These are phyloP conservation scores for Spilosoma lubricipeda DNA, from an alignment of 2,888 invertebrate species.

Conservation along the genomic window DNA sequence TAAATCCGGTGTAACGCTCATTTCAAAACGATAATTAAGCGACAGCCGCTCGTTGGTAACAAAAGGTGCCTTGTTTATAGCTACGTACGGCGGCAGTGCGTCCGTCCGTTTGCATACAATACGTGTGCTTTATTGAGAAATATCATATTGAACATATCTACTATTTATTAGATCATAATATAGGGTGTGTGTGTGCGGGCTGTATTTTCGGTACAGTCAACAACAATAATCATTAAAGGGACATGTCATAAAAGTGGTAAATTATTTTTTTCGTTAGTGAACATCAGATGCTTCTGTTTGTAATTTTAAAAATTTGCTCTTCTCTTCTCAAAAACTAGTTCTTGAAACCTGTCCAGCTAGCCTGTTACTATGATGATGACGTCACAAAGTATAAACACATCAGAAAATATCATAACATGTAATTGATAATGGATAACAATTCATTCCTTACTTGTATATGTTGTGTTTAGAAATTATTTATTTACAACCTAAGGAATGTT, in stretches of 20 bases:
- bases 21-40: slow-evolving; percentile 69
- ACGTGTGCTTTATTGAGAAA: slow-evolving; percentile 19
- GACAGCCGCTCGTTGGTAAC: slow-evolving; percentile 63
- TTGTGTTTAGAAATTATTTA: too few species aligned
- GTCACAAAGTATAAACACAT: too few species aligned
- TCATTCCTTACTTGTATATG: too few species aligned
- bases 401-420: too few species aligned
- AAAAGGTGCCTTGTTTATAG: slow-evolving; percentile 71
- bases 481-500: too few species aligned
- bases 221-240: neutral
- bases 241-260: neutral
- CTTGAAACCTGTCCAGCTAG: too few species aligned
- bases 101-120: slow-evolving; percentile 47
- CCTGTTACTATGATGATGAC: too few species aligned
- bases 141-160: slow-evolving; percentile 16
- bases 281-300: too few species aligned
- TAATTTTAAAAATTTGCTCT: too few species aligned
- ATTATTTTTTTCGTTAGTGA: too few species aligned
- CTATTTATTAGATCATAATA: neutral
- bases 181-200: neutral
- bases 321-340: too few species aligned
- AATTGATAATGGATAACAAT: too few species aligned
- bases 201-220: neutral
- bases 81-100: slow-evolving; percentile 29
- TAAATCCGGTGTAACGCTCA: slow-evolving; percentile 60